Base-by-base conservation (phyloP, 1,140 invertebrate genomes). In the Calliopsis andreniformis region DNA sequence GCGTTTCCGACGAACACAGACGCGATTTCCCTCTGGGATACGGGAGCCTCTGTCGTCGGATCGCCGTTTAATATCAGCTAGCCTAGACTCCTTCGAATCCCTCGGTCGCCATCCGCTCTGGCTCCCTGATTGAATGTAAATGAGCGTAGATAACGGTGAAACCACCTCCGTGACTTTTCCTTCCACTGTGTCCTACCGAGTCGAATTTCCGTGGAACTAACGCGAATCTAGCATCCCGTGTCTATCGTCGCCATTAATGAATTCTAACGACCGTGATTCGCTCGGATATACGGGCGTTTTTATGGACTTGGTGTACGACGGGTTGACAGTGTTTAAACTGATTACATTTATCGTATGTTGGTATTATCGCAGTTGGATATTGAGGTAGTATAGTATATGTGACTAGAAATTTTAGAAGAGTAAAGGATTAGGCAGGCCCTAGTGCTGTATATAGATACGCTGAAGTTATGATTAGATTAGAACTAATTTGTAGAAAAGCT, bases 151-250 rank as follows among this genome's bases (percentile, higher is more conserved):
- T 66, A 53, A 67, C 64, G 64, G 64, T 42, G 49, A 56, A 68
- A 43, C 66, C 14, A 18, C 18, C 35, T 28, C 56, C 32, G 35
- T 53, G 56, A 59, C 56, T 59, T 59, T 59, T 59, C 56, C 56
- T 30, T 0, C 32, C 18, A 12, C 32, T 8, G 18, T 10, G 56
- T n/a, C n/a, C n/a, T 18, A 39, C 39, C 56, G 32, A 7, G 56
- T 23, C 20, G 32, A 35, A 59, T 59, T 59, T 59, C 56, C 56
- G 72, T 64, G 73, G 72, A 84, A 79, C 82, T 71, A 14, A 39
- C 43, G 53, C 62, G 51, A 68, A 58, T 62, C 59, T 47, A 53
- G 68, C 63, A 71, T 53, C 7, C 47, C 7, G 18, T 49, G 2
- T 58, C 30, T 35, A 58, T 32, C 16, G 7, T 3, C 18, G 28